These are phyloP conservation scores for Hephaestus fuliginosus DNA, from an alignment of 2,797 vertebrate species.

Conservation along the genomic window DNA sequence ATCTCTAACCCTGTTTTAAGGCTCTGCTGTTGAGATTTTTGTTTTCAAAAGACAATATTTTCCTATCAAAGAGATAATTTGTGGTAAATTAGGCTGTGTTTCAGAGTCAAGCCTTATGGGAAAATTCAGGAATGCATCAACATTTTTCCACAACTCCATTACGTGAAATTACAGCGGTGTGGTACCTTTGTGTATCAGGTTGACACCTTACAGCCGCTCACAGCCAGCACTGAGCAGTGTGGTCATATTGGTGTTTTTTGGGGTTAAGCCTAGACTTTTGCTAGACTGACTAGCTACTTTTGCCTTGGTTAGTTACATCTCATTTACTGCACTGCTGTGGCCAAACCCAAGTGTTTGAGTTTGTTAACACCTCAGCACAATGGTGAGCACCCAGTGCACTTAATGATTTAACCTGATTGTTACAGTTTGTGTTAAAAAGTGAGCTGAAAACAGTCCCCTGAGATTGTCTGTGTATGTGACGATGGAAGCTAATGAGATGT, in stretches of 20 bases:
- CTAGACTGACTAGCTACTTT: background rate
- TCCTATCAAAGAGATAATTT: conserved; percentile 4
- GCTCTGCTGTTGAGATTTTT: background rate
- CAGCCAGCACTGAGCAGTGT: background rate
- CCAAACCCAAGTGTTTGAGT: background rate
- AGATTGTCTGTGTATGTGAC: conserved; percentile 1
- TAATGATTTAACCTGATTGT: background rate
- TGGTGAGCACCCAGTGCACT: background rate
- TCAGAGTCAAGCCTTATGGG: background rate
- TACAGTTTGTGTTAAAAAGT: background rate
- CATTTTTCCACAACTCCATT: background rate
- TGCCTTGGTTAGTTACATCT: background rate
- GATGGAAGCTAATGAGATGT: background rate
- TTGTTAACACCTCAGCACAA: background rate
- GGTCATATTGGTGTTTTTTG: background rate
- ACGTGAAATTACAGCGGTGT: background rate
- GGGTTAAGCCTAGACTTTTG: background rate
- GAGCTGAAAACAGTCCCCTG: background rate
- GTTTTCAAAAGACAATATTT: background rate
- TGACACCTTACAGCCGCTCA: background rate
- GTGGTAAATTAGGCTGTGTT: background rate
- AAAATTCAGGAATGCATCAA: background rate
- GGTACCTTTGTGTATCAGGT: background rate
- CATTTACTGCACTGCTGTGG: background rate
- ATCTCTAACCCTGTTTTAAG: background rate